phyloP scores from a whole-genome alignment of 1,140 invertebrate species.

The Ceratitis capitata region DNA sequence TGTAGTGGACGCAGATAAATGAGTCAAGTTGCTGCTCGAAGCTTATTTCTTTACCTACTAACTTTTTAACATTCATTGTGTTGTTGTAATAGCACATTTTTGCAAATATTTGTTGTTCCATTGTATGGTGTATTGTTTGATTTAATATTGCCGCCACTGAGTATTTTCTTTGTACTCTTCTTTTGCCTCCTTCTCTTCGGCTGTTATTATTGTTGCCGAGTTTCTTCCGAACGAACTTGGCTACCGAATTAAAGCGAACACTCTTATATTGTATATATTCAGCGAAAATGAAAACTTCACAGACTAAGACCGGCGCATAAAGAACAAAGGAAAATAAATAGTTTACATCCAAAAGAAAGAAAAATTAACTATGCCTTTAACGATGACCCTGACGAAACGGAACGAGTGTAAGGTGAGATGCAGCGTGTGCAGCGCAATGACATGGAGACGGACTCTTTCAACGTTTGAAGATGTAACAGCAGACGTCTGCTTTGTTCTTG shows the following conservation, averaged over 20 bases:
- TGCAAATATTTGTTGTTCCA: neutral
- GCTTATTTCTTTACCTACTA: neutral
- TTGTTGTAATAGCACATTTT: neutral
- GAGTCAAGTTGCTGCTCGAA: slow-evolving; percentile 30
- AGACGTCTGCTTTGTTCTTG: neutral
- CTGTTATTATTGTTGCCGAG: neutral
- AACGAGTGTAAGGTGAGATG: neutral
- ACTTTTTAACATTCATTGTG: slow-evolving; percentile 12
- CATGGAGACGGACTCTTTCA: neutral
- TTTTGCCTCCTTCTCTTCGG: too few relatives aligned
- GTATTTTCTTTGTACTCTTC: neutral
- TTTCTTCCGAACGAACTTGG: neutral
- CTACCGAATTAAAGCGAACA: neutral
- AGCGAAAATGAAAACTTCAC: neutral
- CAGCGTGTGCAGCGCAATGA: neutral
- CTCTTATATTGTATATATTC: neutral
- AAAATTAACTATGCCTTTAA: neutral
- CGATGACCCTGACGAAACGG: neutral
- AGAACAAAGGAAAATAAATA: neutral
- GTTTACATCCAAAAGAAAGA: neutral
- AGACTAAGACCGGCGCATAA: too few relatives aligned
- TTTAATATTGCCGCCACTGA: slow-evolving; percentile 14
- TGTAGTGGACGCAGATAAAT: slow-evolving; percentile 19
- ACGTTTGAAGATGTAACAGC: neutral
- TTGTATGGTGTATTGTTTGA: neutral